Base-by-base conservation (phyloP, 1,140 invertebrate genomes). In the Dinothrombium tinctorium region DNA sequence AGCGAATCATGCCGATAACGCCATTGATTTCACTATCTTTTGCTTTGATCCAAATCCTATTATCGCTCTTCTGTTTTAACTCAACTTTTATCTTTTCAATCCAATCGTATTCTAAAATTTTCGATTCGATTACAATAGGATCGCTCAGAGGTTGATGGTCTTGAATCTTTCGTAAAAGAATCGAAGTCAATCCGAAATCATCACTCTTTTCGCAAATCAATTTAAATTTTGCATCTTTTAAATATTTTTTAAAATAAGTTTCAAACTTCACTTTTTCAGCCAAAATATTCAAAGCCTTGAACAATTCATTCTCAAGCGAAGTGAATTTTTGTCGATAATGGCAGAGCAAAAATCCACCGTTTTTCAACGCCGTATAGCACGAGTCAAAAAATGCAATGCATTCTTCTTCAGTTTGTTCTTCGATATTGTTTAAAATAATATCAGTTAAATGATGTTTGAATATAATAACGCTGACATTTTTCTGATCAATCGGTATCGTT, bases 1-100 rank as follows among this genome's bases (percentile, higher is more conserved):
- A 95, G 50, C 81, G 87, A 41, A 76, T 71, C 47, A 95, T 58
- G 29, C 89, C 89, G 33, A 90, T 58, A 22, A 84, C 64, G 38
- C 89, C 86, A 54, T 63, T 73, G 20, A 53, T 51, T 8, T 45
- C 44, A 8, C 43, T 46, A 17, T 52, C 54, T 46, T 72, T 66
- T 36, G 64, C 66, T 14, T 76, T 68, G 9, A 81, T 53, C 51
- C 80, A 69, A 23, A 84, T 22, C 37, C 54, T 49, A 12, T 37
- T 39, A 14, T 47, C 33, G 21, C 6, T n/a, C 21, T 21, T 24
- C 17, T 41, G 47, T n/a, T 11, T 21, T 9, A 53, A 12, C 9
- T 11, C 12, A 2, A 26, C 29, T 36, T 53, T 51, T 14, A 53
- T 19, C 26, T 47, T 33, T 15, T 49, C 43, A 19, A 50, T 37